These are phyloP conservation scores for Pardalotus punctatus DNA, from an alignment of 2,113 vertebrate genomes.

Conservation along the genomic window DNA sequence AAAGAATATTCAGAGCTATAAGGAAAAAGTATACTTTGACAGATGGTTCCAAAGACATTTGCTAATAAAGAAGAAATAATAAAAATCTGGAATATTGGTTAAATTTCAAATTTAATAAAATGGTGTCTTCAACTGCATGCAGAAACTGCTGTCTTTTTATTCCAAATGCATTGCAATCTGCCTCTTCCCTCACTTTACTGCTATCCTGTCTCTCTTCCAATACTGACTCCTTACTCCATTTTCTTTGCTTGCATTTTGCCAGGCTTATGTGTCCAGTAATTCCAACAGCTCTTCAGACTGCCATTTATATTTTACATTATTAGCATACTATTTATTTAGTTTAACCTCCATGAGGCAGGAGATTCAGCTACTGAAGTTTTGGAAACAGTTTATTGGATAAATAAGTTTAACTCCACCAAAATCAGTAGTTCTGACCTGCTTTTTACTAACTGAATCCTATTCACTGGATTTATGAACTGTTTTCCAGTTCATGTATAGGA, in stretches of 20 bases:
- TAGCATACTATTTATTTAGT: background rate
- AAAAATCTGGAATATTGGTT: background rate
- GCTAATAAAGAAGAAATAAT: background rate
- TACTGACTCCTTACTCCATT: background rate
- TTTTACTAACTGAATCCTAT: background rate
- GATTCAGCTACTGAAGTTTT: background rate
- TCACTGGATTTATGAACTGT: background rate
- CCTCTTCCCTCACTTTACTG: background rate
- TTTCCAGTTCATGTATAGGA: background rate
- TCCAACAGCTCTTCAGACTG: background rate
- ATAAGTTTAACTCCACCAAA: background rate
- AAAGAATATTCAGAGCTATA: background rate
- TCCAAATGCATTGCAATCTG: background rate
- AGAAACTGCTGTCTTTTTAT: background rate
- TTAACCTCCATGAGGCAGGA: background rate
- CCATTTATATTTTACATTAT: background rate
- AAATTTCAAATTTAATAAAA: background rate
- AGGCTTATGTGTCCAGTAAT: background rate
- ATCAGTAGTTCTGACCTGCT: background rate
- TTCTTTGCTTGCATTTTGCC: background rate
- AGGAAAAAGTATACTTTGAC: background rate
- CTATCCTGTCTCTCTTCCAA: background rate
- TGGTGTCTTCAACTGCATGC: background rate
- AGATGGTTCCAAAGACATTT: background rate
- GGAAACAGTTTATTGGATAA: background rate